phyloP scores from a whole-genome alignment of 2,888 invertebrate genomes.

The Petrolisthes cinctipes region DNA sequence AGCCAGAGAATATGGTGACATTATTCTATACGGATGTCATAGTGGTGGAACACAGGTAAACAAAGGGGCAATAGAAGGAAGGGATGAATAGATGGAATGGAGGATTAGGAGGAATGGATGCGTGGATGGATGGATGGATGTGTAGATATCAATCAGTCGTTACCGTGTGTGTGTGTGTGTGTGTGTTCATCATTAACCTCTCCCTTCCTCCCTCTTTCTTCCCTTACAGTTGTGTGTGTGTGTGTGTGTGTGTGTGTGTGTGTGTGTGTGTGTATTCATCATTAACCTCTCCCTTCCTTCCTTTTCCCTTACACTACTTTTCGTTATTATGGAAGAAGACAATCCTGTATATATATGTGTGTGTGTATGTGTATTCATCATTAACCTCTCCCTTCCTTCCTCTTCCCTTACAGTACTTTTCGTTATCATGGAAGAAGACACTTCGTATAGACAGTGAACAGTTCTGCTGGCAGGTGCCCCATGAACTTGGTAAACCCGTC shows the following conservation, averaged over 20 bases:
- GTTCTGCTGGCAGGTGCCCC: slow-evolving; percentile 52
- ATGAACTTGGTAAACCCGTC: not conserved
- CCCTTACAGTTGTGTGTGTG: not conserved
- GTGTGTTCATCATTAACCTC: not conserved
- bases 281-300: not conserved
- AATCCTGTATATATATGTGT: not conserved
- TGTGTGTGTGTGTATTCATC: slow-evolving; percentile 10
- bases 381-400: not conserved
- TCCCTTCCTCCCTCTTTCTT: too few species aligned
- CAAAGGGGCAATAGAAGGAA: not conserved
- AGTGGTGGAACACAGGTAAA: slow-evolving; percentile 54
- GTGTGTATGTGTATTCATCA: not conserved
- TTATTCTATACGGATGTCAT: slow-evolving; percentile 53
- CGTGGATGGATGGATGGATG: not conserved
- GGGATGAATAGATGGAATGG: too few species aligned
- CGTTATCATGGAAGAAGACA: slow-evolving; percentile 44
- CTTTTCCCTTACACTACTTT: too few species aligned
- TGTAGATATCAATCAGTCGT: not conserved
- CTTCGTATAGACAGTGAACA: slow-evolving; percentile 52
- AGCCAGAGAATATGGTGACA: slow-evolving; percentile 36
- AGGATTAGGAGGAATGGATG: too few species aligned
- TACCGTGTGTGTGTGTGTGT: not conserved
- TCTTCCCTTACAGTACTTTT: slow-evolving; percentile 43
- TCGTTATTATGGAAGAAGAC: too few species aligned
- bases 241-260: slow-evolving; percentile 26